Conservation (phyloP, 2,888 invertebrate genomes). For the Villa cingulata region DNA sequence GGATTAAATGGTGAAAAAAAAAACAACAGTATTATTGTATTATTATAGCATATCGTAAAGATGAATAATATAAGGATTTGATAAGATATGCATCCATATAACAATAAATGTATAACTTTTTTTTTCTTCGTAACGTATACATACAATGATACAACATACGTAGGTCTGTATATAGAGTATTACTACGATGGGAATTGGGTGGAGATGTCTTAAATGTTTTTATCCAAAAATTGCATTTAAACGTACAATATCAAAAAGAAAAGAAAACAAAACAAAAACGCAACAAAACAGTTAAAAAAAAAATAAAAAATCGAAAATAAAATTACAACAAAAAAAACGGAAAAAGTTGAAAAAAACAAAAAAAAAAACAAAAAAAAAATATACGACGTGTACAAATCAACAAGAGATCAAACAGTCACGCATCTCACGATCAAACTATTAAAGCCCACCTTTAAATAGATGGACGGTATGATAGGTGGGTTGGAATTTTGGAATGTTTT, state of each 20-base stretch:
- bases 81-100: too few species aligned
- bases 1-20: too few species aligned
- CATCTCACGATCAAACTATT: slow-evolving; percentile 36
- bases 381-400: slow-evolving; percentile 6
- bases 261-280: too few species aligned
- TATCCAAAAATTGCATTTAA: slow-evolving; percentile 4
- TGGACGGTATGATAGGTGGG: slow-evolving; percentile 14
- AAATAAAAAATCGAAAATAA: slow-evolving; percentile 1
- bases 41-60: too few species aligned
- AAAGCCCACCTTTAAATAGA: slow-evolving; percentile 23
- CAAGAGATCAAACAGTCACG: slow-evolving; percentile 26
- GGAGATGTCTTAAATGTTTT: neutral
- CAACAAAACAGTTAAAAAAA: too few species aligned
- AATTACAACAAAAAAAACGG: too few species aligned
- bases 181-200: neutral
- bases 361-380: slow-evolving; percentile 1
- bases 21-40: too few species aligned
- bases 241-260: neutral
- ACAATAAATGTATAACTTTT: too few species aligned
- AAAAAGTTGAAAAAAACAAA: too few species aligned
- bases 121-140: too few species aligned
- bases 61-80: neutral
- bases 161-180: too few species aligned
- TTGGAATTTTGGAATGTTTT: neutral
- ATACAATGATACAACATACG: too few species aligned